These are phyloP conservation scores for Cylas formicarius DNA, from an alignment of 1,140 invertebrate species.

Conservation along the genomic window DNA sequence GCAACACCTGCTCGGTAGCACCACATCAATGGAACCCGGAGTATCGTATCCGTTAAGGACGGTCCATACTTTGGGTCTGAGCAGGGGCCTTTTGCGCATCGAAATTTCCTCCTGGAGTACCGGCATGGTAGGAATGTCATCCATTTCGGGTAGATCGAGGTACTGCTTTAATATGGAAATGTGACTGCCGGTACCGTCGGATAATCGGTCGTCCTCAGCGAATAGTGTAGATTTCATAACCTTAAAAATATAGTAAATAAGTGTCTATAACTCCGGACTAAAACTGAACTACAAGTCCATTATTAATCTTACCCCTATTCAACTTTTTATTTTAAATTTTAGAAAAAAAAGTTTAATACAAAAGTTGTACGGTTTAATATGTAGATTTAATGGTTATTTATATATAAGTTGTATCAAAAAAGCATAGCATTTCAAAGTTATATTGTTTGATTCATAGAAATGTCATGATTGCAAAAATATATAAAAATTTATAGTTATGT, in stretches of 20 bases:
- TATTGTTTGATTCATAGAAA: too few species aligned
- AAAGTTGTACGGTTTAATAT: too few species aligned
- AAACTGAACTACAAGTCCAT: background rate
- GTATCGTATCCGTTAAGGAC: conserved; percentile 20
- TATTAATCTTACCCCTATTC: too few species aligned
- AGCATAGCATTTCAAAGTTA: too few species aligned
- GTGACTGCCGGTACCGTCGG: conserved; percentile 22
- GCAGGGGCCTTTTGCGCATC: conserved; percentile 10
- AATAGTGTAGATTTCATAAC: conserved; percentile 26
- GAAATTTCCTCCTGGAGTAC: conserved; percentile 17
- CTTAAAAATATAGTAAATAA: conserved; percentile 8
- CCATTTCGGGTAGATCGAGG: conserved; percentile 14
- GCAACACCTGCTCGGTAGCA: conserved; percentile 39
- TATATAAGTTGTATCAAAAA: too few species aligned
- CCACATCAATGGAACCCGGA: background rate
- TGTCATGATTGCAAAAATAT: too few species aligned
- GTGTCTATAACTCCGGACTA: background rate
- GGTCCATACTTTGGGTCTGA: conserved; percentile 25
- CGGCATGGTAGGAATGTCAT: conserved; percentile 17
- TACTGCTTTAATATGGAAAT: conserved; percentile 23
- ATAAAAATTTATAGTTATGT: too few species aligned
- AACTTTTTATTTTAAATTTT: too few species aligned
- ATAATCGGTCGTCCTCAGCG: conserved; percentile 24
- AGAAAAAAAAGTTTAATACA: too few species aligned
- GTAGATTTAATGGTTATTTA: too few species aligned